Percentiles rank a stretch among this genome's conserved stretches.
Evolutionary conservation across 2,888 invertebrate genomes (phyloP).

Genomic region (Anthophora plumipes): DNA sequence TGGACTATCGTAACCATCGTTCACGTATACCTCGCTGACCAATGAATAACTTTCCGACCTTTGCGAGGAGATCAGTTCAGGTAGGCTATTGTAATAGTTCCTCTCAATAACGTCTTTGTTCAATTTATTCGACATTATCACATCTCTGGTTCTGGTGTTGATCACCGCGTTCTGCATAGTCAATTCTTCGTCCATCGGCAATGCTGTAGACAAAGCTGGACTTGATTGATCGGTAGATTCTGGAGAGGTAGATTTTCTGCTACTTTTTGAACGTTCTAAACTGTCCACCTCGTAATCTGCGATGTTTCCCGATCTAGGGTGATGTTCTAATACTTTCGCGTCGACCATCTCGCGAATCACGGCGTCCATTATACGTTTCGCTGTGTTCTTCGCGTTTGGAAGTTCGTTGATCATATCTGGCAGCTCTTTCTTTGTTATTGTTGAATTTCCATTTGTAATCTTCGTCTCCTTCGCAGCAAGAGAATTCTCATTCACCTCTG

Average conservation of each 20-base stretch:
- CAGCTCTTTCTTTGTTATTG: constrained; percentile 67
- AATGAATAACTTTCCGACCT: constrained; percentile 87
- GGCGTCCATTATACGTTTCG: constrained; percentile 84
- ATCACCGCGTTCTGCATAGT: constrained; percentile 92
- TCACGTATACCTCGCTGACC: constrained; percentile 92
- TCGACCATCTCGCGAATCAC: constrained; percentile 84
- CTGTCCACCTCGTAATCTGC: constrained; percentile 82
- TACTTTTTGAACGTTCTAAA: constrained; percentile 78
- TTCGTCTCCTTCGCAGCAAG: constrained; percentile 35
- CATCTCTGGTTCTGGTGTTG: constrained; percentile 87
- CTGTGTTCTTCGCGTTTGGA: constrained; percentile 75
- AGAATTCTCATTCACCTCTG: too few species aligned
- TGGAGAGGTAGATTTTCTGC: constrained; percentile 73
- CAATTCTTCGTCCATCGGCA: constrained; percentile 92
- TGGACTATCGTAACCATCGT: constrained; percentile 88
- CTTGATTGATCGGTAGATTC: constrained; percentile 87
- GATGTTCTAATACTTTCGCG: constrained; percentile 77
- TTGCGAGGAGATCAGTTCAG: constrained; percentile 84
- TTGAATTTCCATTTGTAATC: constrained; percentile 54
- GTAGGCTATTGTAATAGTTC: constrained; percentile 84
- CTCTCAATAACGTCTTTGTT: constrained; percentile 68
- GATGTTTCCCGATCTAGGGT: constrained; percentile 41
- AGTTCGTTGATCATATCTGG: constrained; percentile 81
- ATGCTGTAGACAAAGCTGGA: constrained; percentile 90
- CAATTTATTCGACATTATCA: constrained; percentile 84